Conservation (phyloP, 2,888 invertebrate species). For the Xanthia togata region DNA sequence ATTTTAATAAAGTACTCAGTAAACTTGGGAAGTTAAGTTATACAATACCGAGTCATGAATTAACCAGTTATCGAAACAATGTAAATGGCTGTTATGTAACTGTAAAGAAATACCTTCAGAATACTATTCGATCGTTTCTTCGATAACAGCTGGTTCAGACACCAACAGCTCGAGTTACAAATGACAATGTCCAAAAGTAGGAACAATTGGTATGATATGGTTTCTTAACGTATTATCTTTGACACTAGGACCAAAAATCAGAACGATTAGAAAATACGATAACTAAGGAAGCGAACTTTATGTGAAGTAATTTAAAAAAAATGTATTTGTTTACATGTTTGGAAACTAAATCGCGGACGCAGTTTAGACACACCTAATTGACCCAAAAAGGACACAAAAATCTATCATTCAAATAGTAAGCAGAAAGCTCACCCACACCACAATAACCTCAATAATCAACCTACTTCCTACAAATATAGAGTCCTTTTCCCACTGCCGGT, state of each 20-base stretch:
- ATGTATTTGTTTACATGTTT: not conserved
- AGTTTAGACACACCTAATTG: not conserved
- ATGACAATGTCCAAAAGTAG: not conserved
- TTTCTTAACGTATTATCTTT: not conserved
- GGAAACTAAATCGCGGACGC: not conserved
- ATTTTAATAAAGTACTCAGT: not conserved
- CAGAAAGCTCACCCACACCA: constrained; percentile 29
- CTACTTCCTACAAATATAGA: constrained; percentile 75
- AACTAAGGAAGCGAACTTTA: not conserved
- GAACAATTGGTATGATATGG: not conserved
- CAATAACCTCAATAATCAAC: constrained; percentile 78
- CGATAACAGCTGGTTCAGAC: not conserved
- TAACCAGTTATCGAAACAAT: constrained; percentile 7
- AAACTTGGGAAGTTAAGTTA: not conserved
- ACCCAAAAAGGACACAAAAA: constrained; percentile 17
- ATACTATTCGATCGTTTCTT: constrained; percentile 10
- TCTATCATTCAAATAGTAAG: constrained; percentile 44
- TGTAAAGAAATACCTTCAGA: not conserved
- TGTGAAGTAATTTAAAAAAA: not conserved
- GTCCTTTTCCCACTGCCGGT: constrained; percentile 77
- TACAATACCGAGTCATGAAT: constrained; percentile 18
- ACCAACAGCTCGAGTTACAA: too few species aligned
- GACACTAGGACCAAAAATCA: not conserved
- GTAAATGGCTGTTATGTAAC: not conserved
- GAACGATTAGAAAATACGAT: not conserved